Evolutionary conservation across 2,888 invertebrate genomes (phyloP).

Genomic region (Drosophila vallismaia): DNA sequence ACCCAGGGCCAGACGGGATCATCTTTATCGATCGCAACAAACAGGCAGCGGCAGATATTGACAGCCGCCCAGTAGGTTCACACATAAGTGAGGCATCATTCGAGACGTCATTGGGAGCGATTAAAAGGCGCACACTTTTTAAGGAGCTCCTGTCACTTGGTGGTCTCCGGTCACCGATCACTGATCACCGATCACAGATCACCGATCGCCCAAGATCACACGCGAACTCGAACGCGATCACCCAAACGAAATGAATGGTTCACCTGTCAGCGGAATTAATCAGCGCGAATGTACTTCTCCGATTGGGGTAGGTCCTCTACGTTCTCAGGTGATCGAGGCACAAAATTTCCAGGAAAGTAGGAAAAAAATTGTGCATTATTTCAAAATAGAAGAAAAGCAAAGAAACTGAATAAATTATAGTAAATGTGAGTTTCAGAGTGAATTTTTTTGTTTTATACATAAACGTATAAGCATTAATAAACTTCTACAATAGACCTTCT

Average conservation of each 20-base stretch:
- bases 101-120: conserved; percentile 72
- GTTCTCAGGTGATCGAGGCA: background rate
- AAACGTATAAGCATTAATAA: no score
- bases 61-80: conserved; percentile 77
- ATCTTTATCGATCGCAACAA: conserved; percentile 74
- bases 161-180: conserved; percentile 48
- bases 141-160: conserved; percentile 66
- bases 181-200: conserved; percentile 19
- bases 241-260: conserved; percentile 38
- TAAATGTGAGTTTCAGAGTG: background rate
- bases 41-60: conserved; percentile 76
- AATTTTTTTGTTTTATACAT: no score
- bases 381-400: background rate
- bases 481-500: no score
- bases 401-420: background rate
- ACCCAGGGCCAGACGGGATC: conserved; percentile 49
- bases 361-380: background rate
- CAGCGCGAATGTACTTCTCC: conserved; percentile 55
- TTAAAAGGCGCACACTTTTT: conserved; percentile 68
- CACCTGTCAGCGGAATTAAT: conserved; percentile 71
- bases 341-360: background rate
- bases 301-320: conserved; percentile 6
- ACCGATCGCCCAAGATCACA: conserved; percentile 27
- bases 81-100: conserved; percentile 78
- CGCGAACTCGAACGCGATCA: background rate